Conservation (phyloP, 2,113 vertebrate species). For the Pteruthius melanotis region DNA sequence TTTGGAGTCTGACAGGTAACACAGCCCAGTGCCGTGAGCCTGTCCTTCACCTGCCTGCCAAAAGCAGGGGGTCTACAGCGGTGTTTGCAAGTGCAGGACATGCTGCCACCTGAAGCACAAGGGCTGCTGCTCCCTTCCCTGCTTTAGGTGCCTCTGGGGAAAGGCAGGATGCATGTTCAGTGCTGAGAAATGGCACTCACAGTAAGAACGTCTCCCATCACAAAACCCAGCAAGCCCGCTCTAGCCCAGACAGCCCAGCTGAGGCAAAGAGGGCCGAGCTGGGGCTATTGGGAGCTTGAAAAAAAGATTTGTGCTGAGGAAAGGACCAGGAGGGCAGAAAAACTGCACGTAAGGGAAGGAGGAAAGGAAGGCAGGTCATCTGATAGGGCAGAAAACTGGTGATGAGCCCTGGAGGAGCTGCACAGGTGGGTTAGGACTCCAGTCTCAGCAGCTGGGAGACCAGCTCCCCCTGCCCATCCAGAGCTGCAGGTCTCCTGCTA, state of each 20-base stretch:
- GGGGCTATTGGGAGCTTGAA: not conserved
- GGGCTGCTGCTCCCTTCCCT: not conserved
- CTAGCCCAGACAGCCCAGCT: not conserved
- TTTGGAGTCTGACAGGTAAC: not conserved
- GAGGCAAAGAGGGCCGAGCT: not conserved
- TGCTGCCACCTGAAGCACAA: not conserved
- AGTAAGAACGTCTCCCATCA: not conserved
- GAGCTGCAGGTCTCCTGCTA: not conserved
- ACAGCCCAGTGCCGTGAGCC: not conserved
- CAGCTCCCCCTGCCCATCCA: not conserved
- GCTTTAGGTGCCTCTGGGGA: not conserved
- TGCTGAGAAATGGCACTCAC: not conserved
- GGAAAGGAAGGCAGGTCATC: not conserved
- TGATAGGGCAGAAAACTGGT: constrained; percentile 10
- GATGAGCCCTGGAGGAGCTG: constrained; percentile 41
- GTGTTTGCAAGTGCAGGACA: not conserved
- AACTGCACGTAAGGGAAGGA: not conserved
- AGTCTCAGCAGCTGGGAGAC: constrained; percentile 2
- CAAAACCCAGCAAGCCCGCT: not conserved
- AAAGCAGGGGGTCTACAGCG: not conserved
- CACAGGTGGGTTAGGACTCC: not conserved
- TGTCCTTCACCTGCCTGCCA: not conserved
- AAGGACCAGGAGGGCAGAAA: not conserved
- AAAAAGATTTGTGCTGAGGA: not conserved
- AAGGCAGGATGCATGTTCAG: not conserved